Percentiles rank a stretch among this genome's conserved stretches.
These are phyloP conservation scores for Tetragonisca angustula DNA, from an alignment of 2,888 invertebrate genomes.

Conservation along the genomic window DNA sequence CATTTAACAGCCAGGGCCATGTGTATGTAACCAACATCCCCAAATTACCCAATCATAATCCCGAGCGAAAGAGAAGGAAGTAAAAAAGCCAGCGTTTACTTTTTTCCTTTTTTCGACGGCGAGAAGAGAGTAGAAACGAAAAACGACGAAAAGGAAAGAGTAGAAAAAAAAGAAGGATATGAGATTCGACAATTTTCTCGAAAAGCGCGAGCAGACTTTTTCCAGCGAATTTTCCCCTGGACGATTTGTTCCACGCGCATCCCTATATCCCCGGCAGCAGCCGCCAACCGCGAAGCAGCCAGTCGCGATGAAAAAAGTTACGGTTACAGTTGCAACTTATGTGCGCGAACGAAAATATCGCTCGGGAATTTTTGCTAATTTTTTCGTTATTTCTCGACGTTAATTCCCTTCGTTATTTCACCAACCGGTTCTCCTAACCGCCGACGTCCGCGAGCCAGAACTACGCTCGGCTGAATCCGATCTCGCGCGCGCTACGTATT, in stretches of 20 bases:
- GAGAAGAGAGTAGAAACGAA: not conserved
- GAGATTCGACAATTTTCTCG: conserved; percentile 42
- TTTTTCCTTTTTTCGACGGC: too few relatives aligned
- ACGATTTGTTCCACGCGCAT: conserved; percentile 51
- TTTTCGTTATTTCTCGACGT: conserved; percentile 32
- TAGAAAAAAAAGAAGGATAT: not conserved
- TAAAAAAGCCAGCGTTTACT: not conserved
- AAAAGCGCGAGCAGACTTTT: conserved; percentile 12
- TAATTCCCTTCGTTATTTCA: conserved; percentile 2
- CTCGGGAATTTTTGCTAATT: conserved; percentile 55
- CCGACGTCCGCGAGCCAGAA: not conserved
- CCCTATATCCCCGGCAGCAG: conserved; percentile 17
- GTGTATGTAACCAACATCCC: too few relatives aligned
- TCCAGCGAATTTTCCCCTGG: conserved; percentile 31
- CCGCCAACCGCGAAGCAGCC: conserved; percentile 37
- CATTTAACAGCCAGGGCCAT: too few relatives aligned
- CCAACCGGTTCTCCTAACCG: not conserved
- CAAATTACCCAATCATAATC: not conserved
- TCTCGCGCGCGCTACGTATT: not conserved
- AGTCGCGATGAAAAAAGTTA: conserved; percentile 44
- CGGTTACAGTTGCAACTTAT: conserved; percentile 25
- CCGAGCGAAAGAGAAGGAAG: too few relatives aligned
- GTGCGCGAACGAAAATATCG: conserved; percentile 42
- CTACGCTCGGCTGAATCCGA: not conserved
- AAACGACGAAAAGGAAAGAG: not conserved